Percentiles rank a stretch among this genome's conserved stretches.
phyloP scores from a whole-genome alignment of 2,113 vertebrate species.

The Ariopsis seemanni region DNA sequence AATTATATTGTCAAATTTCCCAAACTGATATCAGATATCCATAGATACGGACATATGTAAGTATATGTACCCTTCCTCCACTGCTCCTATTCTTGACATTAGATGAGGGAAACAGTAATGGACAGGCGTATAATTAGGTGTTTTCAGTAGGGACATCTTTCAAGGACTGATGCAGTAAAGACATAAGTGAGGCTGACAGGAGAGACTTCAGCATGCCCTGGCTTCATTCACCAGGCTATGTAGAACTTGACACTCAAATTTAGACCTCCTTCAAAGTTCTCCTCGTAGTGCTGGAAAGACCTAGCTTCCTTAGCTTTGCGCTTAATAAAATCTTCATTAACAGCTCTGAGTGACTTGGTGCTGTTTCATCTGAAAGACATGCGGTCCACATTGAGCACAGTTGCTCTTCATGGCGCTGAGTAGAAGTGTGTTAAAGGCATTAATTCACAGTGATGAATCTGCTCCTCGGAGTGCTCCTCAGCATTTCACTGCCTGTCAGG shows the following conservation, averaged over 20 bases:
- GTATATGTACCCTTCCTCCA: constrained; percentile 44
- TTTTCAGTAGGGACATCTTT: constrained; percentile 62
- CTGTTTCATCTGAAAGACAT: neutral
- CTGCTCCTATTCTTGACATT: constrained; percentile 76
- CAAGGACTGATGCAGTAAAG: constrained; percentile 56
- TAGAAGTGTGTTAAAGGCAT: constrained; percentile 61
- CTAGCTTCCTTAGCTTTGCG: neutral
- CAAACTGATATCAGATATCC: neutral
- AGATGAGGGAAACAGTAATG: constrained; percentile 65
- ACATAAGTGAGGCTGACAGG: constrained; percentile 51
- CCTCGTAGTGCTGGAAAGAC: neutral
- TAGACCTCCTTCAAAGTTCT: constrained; percentile 6
- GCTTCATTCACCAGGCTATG: constrained; percentile 7
- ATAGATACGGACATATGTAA: constrained; percentile 5
- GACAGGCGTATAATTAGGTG: constrained; percentile 70
- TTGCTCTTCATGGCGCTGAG: constrained; percentile 12
- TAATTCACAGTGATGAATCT: constrained; percentile 48
- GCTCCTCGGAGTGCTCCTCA: constrained; percentile 54
- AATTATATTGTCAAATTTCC: neutral
- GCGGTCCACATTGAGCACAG: neutral
- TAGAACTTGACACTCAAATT: constrained; percentile 17
- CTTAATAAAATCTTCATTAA: constrained; percentile 14
- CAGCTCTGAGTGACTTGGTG: neutral
- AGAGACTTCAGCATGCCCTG: constrained; percentile 21
- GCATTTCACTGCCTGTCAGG: constrained; percentile 55